phyloP scores from a whole-genome alignment of 2,113 vertebrate genomes.

The Mustela nigripes region DNA sequence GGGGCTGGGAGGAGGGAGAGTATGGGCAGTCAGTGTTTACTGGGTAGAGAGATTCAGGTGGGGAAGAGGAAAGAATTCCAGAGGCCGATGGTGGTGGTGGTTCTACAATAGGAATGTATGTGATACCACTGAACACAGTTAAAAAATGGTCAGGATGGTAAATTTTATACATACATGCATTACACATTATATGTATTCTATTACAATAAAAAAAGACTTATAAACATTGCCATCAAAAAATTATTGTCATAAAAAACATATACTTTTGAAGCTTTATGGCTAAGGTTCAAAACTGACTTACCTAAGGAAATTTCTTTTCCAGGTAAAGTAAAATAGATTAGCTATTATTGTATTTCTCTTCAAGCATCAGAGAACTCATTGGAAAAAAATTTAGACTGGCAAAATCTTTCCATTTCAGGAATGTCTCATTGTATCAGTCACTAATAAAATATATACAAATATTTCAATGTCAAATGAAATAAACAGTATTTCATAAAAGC shows the following conservation, averaged over 20 bases:
- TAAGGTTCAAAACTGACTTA: background rate
- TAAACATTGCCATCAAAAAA: background rate
- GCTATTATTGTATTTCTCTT: background rate
- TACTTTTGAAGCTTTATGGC: background rate
- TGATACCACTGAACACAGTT: background rate
- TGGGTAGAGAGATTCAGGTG: background rate
- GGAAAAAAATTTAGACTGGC: background rate
- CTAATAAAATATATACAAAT: background rate
- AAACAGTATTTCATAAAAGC: background rate
- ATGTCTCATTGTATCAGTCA: background rate
- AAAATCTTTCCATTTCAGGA: background rate
- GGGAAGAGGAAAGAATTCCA: background rate
- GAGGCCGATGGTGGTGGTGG: background rate
- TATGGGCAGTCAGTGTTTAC: background rate
- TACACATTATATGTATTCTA: background rate
- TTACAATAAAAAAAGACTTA: background rate
- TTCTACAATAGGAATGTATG: background rate
- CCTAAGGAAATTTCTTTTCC: slow-evolving; percentile 19
- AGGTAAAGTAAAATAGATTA: background rate
- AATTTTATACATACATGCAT: background rate
- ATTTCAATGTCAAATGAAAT: background rate
- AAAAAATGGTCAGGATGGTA: background rate
- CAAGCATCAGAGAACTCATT: background rate
- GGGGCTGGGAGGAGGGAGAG: background rate
- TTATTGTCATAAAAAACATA: background rate